Evolutionary conservation across 1,140 invertebrate genomes (phyloP), one percentile per base, ranked within the genome.

Genomic region (Ips typographus): DNA sequence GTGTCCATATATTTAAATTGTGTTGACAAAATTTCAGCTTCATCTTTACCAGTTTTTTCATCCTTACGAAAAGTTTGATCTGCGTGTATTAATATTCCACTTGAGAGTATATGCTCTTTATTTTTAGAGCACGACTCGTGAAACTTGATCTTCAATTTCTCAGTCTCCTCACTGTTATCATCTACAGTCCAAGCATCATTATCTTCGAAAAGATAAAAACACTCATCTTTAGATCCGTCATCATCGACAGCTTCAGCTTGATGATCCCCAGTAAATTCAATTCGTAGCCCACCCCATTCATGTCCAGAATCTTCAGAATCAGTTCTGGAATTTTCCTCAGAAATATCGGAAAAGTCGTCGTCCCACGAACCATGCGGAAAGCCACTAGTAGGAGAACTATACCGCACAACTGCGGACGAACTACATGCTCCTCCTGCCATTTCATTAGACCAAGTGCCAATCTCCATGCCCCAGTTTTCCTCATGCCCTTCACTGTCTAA

Each of bases 391-490:
- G 83, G 83, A 6, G 83, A 84, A 8, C 81, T 82, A 64, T 84
- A 84, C 2, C 83, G 78, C 1, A 82, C 67, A 39, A 74, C 41
- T 0, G 70, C 51, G 40, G 40, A 70, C 36, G 71, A 72, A 40
- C 60, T 47, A 37, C 44, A 41, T 3, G 62, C 47, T 39, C 57
- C 66, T 53, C 70, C 70, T 0, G 90, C 90, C 92, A 95, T 94
- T 36, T 94, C 92, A 79, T 94, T 95, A 1, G 90, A 91, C 93
- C 93, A 95, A 0, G 90, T 94, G n/a, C 93, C 93, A 64, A 95
- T 94, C 80, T 94, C 92, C 74, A 71, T 53, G 6, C 93, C 85
- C 74, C 86, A 83, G 63, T 85, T 80, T 51, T 77, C 73, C 56
- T 75, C 57, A 64, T 81, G 79, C 7, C 79, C 78, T 0, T 81